Percentiles rank a stretch among this genome's conserved stretches.
Conservation (phyloP, 2,888 invertebrate genomes). For the Pheosia gnoma region DNA sequence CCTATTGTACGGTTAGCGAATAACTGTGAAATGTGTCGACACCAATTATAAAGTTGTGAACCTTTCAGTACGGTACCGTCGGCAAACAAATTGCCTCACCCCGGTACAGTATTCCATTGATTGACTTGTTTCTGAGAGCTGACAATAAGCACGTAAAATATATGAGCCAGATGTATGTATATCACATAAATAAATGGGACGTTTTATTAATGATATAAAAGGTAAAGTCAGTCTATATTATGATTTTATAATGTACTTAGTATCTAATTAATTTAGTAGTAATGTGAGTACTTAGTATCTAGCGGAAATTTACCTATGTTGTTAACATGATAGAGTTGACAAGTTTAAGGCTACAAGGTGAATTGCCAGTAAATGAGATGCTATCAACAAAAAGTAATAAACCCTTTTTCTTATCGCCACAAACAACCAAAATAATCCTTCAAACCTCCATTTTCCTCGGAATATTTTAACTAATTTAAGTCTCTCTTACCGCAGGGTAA, state of each 20-base stretch:
- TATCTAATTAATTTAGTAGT: too few relatives aligned
- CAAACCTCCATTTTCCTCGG: slow-evolving; percentile 12
- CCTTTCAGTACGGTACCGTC: slow-evolving; percentile 35
- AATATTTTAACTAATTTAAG: slow-evolving; percentile 37
- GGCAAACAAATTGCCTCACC: slow-evolving; percentile 41
- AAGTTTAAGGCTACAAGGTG: too few relatives aligned
- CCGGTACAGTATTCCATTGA: slow-evolving; percentile 31
- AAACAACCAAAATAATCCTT: neutral
- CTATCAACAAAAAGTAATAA: too few relatives aligned
- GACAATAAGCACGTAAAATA: slow-evolving; percentile 14
- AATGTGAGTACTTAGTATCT: too few relatives aligned
- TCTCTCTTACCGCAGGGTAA: slow-evolving; percentile 27
- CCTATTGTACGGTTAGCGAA: slow-evolving; percentile 35
- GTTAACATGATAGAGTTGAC: too few relatives aligned
- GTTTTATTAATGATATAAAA: too few relatives aligned
- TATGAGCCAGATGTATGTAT: neutral
- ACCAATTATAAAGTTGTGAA: slow-evolving; percentile 62
- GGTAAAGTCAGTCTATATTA: too few relatives aligned
- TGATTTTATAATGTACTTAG: too few relatives aligned
- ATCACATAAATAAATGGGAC: neutral
- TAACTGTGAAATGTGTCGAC: slow-evolving; percentile 32
- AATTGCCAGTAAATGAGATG: too few relatives aligned
- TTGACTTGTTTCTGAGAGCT: slow-evolving; percentile 34
- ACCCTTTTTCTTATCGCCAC: neutral
- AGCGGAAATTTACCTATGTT: too few relatives aligned